phyloP scores from a whole-genome alignment of 1,140 invertebrate species.

The Dicyema japonicum region DNA sequence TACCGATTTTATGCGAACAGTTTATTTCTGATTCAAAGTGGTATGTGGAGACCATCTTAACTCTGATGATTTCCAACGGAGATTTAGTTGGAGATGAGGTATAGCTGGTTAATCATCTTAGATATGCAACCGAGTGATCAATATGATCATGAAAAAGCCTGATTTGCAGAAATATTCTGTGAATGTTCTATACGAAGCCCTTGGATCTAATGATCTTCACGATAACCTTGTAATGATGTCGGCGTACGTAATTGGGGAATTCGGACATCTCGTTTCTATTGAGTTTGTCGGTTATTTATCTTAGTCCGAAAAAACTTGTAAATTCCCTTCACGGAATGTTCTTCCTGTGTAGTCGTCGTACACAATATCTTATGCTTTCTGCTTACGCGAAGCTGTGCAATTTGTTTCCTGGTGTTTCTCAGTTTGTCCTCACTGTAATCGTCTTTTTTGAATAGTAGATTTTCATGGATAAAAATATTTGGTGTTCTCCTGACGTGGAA shows the following conservation, averaged over 20 bases:
- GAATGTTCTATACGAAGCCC: slow-evolving; percentile 25
- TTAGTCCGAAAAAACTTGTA: slow-evolving; percentile 65
- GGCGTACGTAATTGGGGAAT: slow-evolving; percentile 93
- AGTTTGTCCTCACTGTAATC: slow-evolving; percentile 53
- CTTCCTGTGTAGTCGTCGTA: slow-evolving; percentile 76
- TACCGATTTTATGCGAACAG: slow-evolving; percentile 92
- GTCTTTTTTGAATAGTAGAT: slow-evolving; percentile 18
- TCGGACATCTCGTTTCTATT: slow-evolving; percentile 93
- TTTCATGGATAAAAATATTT: slow-evolving; percentile 67
- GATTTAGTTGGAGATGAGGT: slow-evolving; percentile 63
- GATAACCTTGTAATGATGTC: slow-evolving; percentile 99
- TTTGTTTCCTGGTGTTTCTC: slow-evolving; percentile 86
- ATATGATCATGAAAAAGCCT: slow-evolving; percentile 94
- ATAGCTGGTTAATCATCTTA: slow-evolving; percentile 3
- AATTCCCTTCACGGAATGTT: slow-evolving; percentile 69
- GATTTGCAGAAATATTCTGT: slow-evolving; percentile 32
- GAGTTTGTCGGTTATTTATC: slow-evolving; percentile 39
- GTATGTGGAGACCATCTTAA: slow-evolving; percentile 92
- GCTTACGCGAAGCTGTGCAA: slow-evolving; percentile 99
- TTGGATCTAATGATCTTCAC: slow-evolving; percentile 88
- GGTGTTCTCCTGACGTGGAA: slow-evolving; percentile 81
- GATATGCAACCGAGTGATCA: slow-evolving; percentile 97
- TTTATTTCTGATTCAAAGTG: slow-evolving; percentile 97
- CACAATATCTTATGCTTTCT: slow-evolving; percentile 63
- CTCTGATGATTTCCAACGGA: slow-evolving; percentile 89